Percentiles rank a stretch among this genome's conserved stretches.
These are phyloP conservation scores for Drosophila infuscata DNA, from an alignment of 2,888 invertebrate genomes.

Conservation along the genomic window DNA sequence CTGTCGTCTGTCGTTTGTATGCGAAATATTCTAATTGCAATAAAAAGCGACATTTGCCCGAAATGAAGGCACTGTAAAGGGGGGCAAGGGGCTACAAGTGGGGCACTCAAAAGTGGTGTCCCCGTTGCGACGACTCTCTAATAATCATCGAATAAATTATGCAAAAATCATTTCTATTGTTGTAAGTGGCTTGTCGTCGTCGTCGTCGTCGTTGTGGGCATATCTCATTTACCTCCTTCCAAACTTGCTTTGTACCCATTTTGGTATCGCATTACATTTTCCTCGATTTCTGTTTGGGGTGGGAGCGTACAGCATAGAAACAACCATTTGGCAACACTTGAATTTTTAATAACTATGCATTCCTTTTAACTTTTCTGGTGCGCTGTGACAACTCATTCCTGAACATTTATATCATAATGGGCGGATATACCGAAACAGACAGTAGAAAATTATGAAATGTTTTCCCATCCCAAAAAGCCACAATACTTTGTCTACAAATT, in stretches of 20 bases:
- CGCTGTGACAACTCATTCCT: slow-evolving; percentile 1
- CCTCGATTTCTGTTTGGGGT: slow-evolving; percentile 14
- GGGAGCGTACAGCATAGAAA: slow-evolving; percentile 12
- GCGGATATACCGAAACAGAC: background rate
- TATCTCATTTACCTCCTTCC: slow-evolving; percentile 40
- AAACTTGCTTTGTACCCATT: slow-evolving; percentile 29
- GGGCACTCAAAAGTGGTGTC: slow-evolving; percentile 52
- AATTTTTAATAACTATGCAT: slow-evolving; percentile 78
- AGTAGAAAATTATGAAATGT: background rate
- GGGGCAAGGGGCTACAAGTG: slow-evolving; percentile 19
- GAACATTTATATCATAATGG: background rate
- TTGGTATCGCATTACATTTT: slow-evolving; percentile 73
- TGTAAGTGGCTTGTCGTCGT: slow-evolving; percentile 73
- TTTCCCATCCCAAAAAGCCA: background rate
- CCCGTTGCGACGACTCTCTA: slow-evolving; percentile 65
- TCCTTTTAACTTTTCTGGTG: slow-evolving; percentile 43
- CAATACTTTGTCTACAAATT: background rate
- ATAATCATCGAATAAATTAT: slow-evolving; percentile 85
- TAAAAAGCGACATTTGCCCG: slow-evolving; percentile 72
- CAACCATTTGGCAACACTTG: slow-evolving; percentile 73
- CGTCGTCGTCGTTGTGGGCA: slow-evolving; percentile 15
- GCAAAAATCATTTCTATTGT: slow-evolving; percentile 83
- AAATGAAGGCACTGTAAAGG: background rate
- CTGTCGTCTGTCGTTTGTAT: slow-evolving; percentile 18
- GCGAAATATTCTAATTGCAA: slow-evolving; percentile 80